Evolutionary conservation across 2,113 vertebrate species (phyloP).

Genomic region (Cinclus mexicanus): DNA sequence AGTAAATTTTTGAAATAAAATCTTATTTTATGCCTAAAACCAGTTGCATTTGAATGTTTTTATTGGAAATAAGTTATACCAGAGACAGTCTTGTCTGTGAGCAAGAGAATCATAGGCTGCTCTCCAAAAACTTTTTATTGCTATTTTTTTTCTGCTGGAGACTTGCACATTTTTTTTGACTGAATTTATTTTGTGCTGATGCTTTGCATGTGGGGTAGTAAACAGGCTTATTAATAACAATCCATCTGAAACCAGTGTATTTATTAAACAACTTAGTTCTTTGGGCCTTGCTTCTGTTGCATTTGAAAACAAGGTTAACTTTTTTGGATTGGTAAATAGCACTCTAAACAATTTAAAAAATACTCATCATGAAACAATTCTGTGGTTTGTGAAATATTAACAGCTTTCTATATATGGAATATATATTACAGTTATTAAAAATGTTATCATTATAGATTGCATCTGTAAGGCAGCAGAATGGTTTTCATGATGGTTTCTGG

Average conservation of each 20-base stretch:
- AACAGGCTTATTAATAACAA: not conserved
- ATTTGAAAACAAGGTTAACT: not conserved
- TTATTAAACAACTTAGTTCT: not conserved
- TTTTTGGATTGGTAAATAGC: not conserved
- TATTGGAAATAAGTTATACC: not conserved
- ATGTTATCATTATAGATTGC: not conserved
- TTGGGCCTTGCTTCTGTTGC: not conserved
- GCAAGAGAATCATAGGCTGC: not conserved
- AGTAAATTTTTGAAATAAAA: not conserved
- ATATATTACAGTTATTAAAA: not conserved
- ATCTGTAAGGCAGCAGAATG: not conserved
- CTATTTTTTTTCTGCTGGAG: not conserved
- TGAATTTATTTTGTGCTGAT: not conserved
- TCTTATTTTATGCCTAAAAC: not conserved
- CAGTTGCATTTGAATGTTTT: not conserved
- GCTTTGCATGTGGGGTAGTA: not conserved
- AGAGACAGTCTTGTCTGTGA: not conserved
- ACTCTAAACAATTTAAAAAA: not conserved
- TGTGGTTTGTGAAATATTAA: not conserved
- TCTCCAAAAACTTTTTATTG: not conserved
- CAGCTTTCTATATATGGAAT: not conserved
- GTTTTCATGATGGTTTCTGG: not conserved
- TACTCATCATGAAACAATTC: not conserved
- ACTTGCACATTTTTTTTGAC: not conserved
- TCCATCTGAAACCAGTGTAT: not conserved